phyloP scores from a whole-genome alignment of 2,113 vertebrate genomes.

The Gallinago jamesoni region DNA sequence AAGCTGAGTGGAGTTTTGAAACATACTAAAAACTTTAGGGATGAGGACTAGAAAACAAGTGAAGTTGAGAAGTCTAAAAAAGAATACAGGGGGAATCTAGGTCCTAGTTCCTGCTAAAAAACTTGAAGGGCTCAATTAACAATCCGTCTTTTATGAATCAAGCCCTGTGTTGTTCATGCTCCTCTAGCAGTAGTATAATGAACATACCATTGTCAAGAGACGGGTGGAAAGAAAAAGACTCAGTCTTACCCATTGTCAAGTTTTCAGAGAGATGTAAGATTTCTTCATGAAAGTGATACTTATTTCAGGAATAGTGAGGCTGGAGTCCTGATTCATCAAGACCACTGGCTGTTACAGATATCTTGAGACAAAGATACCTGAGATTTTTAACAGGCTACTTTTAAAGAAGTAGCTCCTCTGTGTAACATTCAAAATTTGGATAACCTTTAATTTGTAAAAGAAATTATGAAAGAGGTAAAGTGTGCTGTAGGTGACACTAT shows the following conservation, averaged over 20 bases:
- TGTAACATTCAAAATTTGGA: neutral
- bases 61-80: neutral
- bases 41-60: neutral
- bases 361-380: neutral
- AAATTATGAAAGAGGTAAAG: neutral
- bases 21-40: neutral
- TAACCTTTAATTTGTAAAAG: neutral
- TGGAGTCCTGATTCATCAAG: neutral
- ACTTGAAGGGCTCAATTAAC: neutral
- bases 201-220: neutral
- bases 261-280: neutral
- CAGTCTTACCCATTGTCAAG: neutral
- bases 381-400: neutral
- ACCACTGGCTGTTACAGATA: rapidly evolving
- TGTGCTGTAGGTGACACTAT: neutral
- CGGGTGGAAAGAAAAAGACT: neutral
- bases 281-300: neutral
- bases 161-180: neutral
- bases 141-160: neutral
- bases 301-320: neutral
- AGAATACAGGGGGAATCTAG: neutral
- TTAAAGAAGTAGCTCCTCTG: neutral
- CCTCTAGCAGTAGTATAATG: neutral
- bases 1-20: neutral
- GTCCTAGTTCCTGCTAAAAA: neutral